phyloP scores from a whole-genome alignment of 2,888 invertebrate genomes.

The Lasioglossum oenotherae region DNA sequence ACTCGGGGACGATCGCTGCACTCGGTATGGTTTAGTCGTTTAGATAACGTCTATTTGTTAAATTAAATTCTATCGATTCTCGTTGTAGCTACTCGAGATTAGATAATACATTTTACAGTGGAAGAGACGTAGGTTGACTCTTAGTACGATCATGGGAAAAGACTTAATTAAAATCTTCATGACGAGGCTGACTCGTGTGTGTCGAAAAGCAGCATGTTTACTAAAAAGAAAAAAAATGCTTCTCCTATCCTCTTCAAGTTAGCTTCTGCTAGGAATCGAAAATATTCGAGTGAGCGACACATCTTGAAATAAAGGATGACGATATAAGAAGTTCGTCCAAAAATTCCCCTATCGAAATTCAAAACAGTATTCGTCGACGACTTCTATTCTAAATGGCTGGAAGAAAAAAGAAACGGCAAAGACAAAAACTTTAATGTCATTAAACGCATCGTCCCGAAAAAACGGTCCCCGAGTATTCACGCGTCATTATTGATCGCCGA shows the following conservation, averaged over 20 bases:
- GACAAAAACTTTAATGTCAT: conserved; percentile 3
- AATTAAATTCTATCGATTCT: neutral
- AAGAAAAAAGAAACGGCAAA: neutral
- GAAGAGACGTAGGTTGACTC: neutral
- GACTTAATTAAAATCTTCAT: too few species aligned
- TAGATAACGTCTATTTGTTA: neutral
- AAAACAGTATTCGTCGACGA: neutral
- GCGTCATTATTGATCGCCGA: neutral
- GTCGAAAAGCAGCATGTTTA: neutral
- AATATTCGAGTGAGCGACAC: neutral
- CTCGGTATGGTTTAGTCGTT: neutral
- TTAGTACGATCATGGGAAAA: neutral
- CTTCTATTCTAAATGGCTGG: neutral
- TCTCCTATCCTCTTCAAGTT: neutral
- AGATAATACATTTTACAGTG: neutral
- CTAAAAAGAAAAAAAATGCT: neutral
- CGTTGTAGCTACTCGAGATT: neutral
- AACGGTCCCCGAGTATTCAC: neutral
- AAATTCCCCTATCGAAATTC: neutral
- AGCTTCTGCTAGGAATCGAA: neutral
- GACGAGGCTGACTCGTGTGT: too few species aligned
- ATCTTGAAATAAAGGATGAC: neutral
- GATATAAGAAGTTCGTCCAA: neutral
- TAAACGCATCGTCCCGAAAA: neutral
- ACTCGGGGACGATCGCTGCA: neutral